phyloP scores from a whole-genome alignment of 2,113 vertebrate genomes.

The Seriola rivoliana region DNA sequence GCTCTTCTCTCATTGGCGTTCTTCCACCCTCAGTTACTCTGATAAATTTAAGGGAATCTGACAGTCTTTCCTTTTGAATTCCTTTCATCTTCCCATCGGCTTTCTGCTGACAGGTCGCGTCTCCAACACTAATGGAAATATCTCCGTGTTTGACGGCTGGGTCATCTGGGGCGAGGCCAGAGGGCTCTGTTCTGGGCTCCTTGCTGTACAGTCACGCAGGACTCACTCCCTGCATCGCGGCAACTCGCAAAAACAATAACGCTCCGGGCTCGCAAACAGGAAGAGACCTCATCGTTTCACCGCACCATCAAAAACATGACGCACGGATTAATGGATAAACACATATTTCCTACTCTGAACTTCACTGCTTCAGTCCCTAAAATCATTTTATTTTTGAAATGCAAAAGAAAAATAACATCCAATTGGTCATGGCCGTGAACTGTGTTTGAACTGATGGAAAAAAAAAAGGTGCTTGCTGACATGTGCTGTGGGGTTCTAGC shows the following conservation, averaged over 20 bases:
- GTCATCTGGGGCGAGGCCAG: slow-evolving; percentile 43
- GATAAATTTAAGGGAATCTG: slow-evolving; percentile 67
- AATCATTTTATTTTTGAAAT: neutral
- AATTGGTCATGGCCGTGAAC: slow-evolving; percentile 15
- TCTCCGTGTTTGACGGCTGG: slow-evolving; percentile 58
- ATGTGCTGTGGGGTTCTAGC: slow-evolving; percentile 23
- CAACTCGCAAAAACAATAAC: slow-evolving; percentile 34
- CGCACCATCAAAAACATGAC: slow-evolving; percentile 31
- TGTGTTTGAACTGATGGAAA: slow-evolving; percentile 2
- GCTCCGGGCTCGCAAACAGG: slow-evolving; percentile 17
- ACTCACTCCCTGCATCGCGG: slow-evolving; percentile 18
- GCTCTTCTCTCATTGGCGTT: slow-evolving; percentile 47
- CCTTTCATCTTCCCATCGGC: slow-evolving; percentile 68
- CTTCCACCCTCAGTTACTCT: slow-evolving; percentile 43
- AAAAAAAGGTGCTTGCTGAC: slow-evolving; percentile 14
- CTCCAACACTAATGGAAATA: slow-evolving; percentile 68
- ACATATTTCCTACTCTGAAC: neutral
- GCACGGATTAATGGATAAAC: slow-evolving; percentile 12
- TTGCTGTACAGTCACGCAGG: slow-evolving; percentile 35
- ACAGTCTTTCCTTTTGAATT: slow-evolving; percentile 75
- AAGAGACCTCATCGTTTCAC: slow-evolving; percentile 22
- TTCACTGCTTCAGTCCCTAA: neutral
- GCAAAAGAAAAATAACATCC: slow-evolving; percentile 26
- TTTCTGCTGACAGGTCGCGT: slow-evolving; percentile 64
- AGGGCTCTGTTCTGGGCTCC: slow-evolving; percentile 43